Evolutionary conservation across 2,113 vertebrate species (phyloP).

Genomic region (Corythornis vintsioides): DNA sequence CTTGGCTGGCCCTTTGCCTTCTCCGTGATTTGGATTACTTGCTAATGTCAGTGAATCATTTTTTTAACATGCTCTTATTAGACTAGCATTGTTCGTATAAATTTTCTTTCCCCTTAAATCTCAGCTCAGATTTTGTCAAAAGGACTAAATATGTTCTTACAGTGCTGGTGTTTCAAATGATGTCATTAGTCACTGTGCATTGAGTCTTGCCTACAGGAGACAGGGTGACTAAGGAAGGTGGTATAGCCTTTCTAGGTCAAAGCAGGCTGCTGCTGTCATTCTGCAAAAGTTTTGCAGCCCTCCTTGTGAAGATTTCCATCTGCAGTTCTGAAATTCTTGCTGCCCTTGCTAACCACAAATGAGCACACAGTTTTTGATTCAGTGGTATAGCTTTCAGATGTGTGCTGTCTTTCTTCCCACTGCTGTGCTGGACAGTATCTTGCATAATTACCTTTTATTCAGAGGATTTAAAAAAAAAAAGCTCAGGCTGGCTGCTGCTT

Average conservation of each 20-base stretch:
- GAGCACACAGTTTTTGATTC: background rate
- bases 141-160: background rate
- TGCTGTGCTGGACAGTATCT: background rate
- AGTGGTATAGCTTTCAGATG: background rate
- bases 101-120: background rate
- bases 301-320: background rate
- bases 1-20: background rate
- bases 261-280: background rate
- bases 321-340: background rate
- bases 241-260: constrained; percentile 3
- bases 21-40: background rate
- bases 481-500: background rate
- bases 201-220: background rate
- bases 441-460: background rate
- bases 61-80: background rate
- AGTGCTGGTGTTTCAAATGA: background rate
- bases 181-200: background rate
- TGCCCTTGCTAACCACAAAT: constrained; percentile 2
- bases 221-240: background rate
- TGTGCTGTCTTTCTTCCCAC: background rate
- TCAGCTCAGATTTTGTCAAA: background rate
- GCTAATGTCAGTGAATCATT: background rate
- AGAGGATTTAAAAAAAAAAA: background rate
- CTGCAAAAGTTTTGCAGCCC: background rate
- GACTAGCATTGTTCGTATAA: background rate